phyloP scores from a whole-genome alignment of 23 tunicate species.

The Halocynthia aurantium region DNA sequence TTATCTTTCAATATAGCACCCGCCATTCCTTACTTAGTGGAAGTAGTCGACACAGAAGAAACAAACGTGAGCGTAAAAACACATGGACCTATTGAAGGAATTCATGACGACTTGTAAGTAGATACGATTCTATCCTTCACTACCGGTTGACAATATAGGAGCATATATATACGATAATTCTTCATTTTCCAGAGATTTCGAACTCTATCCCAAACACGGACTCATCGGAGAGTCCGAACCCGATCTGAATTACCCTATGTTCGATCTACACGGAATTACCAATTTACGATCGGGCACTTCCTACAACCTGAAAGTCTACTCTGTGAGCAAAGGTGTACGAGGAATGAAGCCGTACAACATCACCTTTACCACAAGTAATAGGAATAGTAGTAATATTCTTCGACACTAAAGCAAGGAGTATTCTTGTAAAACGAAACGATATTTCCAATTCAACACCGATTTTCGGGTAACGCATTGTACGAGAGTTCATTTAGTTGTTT shows the following conservation, averaged over 20 bases:
- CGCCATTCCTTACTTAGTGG: slow-evolving; percentile 52
- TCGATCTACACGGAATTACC: slow-evolving; percentile 38
- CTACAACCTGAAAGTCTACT: slow-evolving; percentile 32
- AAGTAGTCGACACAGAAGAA: slow-evolving; percentile 33
- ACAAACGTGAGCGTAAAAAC: slow-evolving; percentile 40
- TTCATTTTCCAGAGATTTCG: slow-evolving; percentile 36
- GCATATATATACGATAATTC: neutral
- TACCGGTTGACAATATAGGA: neutral
- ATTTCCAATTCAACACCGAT: no score
- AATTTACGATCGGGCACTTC: slow-evolving; percentile 43
- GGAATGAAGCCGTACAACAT: slow-evolving; percentile 33
- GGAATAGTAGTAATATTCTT: neutral
- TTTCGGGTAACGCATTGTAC: no score
- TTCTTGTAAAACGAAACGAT: no score
- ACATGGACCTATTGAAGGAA: slow-evolving; percentile 54
- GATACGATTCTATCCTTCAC: neutral
- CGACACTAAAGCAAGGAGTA: neutral
- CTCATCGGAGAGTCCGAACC: slow-evolving; percentile 37
- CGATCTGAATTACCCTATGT: slow-evolving; percentile 40
- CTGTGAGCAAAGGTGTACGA: slow-evolving; percentile 54
- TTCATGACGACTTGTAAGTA: slow-evolving; percentile 77
- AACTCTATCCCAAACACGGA: slow-evolving; percentile 56
- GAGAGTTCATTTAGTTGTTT: no score
- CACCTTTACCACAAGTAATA: slow-evolving; percentile 50
- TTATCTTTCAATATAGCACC: slow-evolving; percentile 39